A percentile compares a stretch with the other conserved stretches of the same genome.
phyloP scores from a whole-genome alignment of 2,113 vertebrate genomes.

The Arvicanthis niloticus region DNA sequence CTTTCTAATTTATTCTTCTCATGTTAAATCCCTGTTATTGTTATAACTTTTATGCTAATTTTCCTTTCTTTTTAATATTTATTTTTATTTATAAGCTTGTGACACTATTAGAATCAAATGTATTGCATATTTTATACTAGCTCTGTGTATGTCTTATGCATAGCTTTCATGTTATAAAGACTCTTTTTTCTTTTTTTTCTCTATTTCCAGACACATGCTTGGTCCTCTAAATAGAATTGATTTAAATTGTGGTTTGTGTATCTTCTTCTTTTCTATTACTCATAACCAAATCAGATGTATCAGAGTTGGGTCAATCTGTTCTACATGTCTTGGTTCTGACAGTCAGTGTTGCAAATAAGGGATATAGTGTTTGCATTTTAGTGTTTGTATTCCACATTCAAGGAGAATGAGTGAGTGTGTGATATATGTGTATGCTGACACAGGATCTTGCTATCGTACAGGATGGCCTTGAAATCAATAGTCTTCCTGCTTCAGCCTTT shows the following conservation, averaged over 20 bases:
- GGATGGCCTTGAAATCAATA: background rate
- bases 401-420: background rate
- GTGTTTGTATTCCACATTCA: background rate
- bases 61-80: background rate
- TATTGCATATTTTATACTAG: background rate
- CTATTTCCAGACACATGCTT: background rate
- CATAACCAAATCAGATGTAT: background rate
- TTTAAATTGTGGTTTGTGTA: constrained; percentile 50
- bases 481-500: background rate
- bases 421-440: background rate
- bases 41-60: background rate
- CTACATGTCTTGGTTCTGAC: background rate
- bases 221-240: background rate
- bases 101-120: background rate
- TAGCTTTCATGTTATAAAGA: background rate
- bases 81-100: background rate
- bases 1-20: background rate
- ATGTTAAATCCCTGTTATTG: background rate
- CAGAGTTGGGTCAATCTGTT: background rate
- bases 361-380: background rate
- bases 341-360: constrained; percentile 17
- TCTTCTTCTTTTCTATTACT: background rate
- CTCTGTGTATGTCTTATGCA: background rate
- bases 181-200: background rate
- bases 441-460: background rate